Evolutionary conservation across 2,888 invertebrate species (phyloP).

Genomic region (Seira sanloemensis): DNA sequence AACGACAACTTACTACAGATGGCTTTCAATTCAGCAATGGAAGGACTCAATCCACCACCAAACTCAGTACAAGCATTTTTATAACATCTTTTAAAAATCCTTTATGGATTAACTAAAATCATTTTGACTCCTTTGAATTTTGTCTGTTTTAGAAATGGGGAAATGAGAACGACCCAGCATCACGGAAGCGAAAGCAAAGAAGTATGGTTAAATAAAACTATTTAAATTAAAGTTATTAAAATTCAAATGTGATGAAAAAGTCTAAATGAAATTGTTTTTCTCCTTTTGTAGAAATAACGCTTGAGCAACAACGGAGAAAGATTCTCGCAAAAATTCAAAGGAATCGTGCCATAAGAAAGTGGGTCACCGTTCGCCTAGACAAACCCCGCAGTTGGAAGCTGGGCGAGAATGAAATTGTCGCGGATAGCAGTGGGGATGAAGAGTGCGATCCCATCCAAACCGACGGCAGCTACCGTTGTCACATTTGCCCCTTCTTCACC

Average conservation of each 20-base stretch:
- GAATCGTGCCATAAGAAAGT: constrained; percentile 65
- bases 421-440: constrained; percentile 72
- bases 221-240: neutral
- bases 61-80: constrained; percentile 65
- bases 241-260: neutral
- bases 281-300: constrained; percentile 57
- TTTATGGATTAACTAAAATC: neutral
- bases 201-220: constrained; percentile 21
- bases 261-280: constrained; percentile 1
- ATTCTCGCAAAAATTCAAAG: constrained; percentile 66
- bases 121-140: neutral
- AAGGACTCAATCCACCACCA: constrained; percentile 74
- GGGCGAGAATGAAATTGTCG: constrained; percentile 65
- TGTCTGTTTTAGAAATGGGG: constrained; percentile 58
- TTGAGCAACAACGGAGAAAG: constrained; percentile 68
- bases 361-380: constrained; percentile 68
- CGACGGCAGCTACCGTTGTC: constrained; percentile 75
- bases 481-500: constrained; percentile 78
- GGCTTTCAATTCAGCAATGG: constrained; percentile 75
- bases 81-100: neutral
- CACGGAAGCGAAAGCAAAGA: constrained; percentile 41
- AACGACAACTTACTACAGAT: constrained; percentile 75
- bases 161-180: constrained; percentile 55
- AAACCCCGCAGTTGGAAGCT: constrained; percentile 63
- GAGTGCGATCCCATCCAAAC: constrained; percentile 72